Evolutionary conservation across 2,797 vertebrate genomes (phyloP).

Genomic region (Pangasius macronema): DNA sequence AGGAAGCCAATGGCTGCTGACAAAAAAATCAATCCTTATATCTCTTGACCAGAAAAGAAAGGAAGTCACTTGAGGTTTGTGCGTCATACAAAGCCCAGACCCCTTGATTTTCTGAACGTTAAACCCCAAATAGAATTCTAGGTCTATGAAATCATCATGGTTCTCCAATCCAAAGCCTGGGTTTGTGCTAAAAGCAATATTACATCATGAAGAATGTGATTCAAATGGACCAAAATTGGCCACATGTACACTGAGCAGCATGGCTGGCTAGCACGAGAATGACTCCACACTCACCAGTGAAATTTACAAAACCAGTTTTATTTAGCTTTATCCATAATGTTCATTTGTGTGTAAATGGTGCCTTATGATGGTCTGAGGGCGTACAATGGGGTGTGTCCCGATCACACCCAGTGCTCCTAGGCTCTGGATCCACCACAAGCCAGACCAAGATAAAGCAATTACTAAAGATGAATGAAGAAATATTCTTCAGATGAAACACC

Average conservation of each 20-base stretch:
- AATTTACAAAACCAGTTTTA: neutral
- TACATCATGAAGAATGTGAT: neutral
- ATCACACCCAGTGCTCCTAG: neutral
- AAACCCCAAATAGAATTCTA: neutral
- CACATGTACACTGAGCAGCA: neutral
- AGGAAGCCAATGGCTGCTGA: neutral
- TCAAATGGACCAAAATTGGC: neutral
- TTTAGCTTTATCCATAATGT: neutral
- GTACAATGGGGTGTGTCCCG: neutral
- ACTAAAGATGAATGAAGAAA: neutral
- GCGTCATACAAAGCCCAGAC: neutral
- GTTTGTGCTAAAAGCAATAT: neutral
- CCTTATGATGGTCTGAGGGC: neutral
- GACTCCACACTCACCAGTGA: neutral
- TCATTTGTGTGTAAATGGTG: neutral
- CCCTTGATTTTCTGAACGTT: neutral
- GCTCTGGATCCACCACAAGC: neutral
- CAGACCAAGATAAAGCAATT: neutral
- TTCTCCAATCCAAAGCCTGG: neutral
- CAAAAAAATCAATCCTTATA: constrained; percentile 22
- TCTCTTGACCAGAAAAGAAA: constrained; percentile 2
- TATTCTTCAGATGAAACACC: neutral
- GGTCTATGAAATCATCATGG: neutral
- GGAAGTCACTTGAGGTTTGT: neutral
- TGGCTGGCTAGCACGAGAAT: neutral